Percentiles rank a stretch among this genome's conserved stretches.
Conservation (phyloP, 2,113 vertebrate species). For the Rynchops niger region DNA sequence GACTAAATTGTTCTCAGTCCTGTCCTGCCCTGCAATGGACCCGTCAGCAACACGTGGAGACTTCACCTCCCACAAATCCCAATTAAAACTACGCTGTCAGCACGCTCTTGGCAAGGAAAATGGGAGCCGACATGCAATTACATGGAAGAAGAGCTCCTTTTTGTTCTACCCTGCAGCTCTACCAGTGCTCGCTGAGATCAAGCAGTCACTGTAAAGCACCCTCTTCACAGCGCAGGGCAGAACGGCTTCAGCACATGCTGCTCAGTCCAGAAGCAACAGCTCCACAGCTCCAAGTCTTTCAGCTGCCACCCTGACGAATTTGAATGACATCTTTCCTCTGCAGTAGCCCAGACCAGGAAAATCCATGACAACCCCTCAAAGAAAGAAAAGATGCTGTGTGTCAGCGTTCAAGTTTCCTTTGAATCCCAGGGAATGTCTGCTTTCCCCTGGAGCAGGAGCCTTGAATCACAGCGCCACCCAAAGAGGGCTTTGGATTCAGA, state of each 20-base stretch:
- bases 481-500: neutral
- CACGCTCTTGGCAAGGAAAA: neutral
- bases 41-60: neutral
- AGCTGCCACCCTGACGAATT: neutral
- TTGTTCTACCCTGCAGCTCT: neutral
- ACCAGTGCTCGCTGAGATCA: neutral
- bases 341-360: neutral
- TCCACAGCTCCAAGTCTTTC: neutral
- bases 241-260: neutral
- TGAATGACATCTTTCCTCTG: neutral
- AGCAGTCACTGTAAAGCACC: neutral
- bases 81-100: neutral
- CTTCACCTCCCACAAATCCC: neutral
- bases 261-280: neutral
- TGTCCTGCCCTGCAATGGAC: neutral
- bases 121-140: neutral
- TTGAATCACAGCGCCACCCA: neutral
- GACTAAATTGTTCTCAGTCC: neutral
- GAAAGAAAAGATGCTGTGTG: neutral
- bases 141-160: neutral
- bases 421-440: neutral
- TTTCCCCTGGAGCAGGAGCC: neutral
- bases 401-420: neutral
- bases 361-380: neutral
- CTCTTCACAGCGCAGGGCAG: neutral